Conservation (phyloP, 2,797 vertebrate species). For the Chelonia mydas region DNA sequence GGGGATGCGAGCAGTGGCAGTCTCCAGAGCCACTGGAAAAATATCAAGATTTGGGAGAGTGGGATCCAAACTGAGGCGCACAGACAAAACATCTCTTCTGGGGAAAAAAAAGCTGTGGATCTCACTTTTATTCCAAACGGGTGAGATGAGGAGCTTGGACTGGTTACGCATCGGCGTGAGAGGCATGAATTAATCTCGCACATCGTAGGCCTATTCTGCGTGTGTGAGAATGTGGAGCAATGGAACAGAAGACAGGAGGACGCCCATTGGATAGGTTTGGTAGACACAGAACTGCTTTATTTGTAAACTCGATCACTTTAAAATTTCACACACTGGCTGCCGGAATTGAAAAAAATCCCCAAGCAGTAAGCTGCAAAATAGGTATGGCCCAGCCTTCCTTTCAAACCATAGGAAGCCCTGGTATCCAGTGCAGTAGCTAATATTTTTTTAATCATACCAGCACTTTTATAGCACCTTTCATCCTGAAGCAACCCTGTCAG, state of each 20-base stretch:
- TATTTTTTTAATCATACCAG: slow-evolving; percentile 75
- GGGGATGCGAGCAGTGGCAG: too few relatives aligned
- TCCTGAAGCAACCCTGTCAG: background rate
- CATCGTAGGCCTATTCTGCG: rapidly evolving
- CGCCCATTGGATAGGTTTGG: background rate
- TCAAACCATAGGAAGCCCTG: slow-evolving; percentile 68
- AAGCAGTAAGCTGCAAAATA: slow-evolving; percentile 48
- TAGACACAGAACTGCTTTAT: background rate
- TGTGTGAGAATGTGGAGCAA: rapidly evolving
- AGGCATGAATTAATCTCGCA: background rate
- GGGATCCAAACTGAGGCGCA: background rate
- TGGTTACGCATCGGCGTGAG: background rate
- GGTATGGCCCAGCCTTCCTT: slow-evolving; percentile 35
- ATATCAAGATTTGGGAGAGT: background rate
- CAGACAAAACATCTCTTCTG: background rate
- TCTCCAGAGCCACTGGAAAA: too few relatives aligned
- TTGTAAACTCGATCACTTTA: background rate
- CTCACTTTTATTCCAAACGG: background rate
- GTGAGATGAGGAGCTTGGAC: background rate
- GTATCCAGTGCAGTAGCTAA: slow-evolving; percentile 68
- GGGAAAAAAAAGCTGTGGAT: background rate
- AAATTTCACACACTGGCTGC: background rate
- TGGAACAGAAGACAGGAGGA: rapidly evolving
- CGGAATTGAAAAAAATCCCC: background rate
- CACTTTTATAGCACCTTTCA: slow-evolving; percentile 52